phyloP scores from a whole-genome alignment of 2,888 invertebrate genomes.

The Agriotes lineatus region DNA sequence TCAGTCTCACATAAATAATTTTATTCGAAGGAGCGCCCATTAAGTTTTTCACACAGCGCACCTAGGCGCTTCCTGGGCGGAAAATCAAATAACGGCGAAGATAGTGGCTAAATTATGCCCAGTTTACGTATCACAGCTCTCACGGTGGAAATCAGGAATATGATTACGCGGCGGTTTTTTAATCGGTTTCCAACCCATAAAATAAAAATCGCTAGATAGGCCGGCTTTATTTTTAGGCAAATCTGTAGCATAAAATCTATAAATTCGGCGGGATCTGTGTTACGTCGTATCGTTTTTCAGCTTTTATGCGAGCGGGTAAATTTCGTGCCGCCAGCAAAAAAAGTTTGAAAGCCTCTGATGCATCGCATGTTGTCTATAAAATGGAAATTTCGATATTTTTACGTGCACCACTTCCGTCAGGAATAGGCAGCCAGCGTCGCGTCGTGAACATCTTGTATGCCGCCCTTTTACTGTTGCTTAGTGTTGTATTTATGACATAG shows the following conservation, averaged over 20 bases:
- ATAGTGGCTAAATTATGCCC: constrained; percentile 28
- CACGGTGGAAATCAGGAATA: constrained; percentile 43
- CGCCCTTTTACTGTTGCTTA: too few relatives aligned
- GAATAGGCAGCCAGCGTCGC: constrained; percentile 14
- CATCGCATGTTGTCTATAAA: constrained; percentile 46
- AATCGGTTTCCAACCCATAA: constrained; percentile 52
- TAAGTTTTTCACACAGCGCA: constrained; percentile 14
- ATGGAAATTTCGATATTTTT: constrained; percentile 40
- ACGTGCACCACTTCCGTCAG: constrained; percentile 18
- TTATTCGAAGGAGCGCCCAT: constrained; percentile 17
- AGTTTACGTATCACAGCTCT: constrained; percentile 32
- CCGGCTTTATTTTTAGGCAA: constrained; percentile 51
- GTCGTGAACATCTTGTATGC: too few relatives aligned
- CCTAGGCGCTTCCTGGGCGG: constrained; percentile 6
- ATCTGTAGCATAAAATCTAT: constrained; percentile 54
- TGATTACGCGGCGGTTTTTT: constrained; percentile 48
- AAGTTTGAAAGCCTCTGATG: constrained; percentile 54
- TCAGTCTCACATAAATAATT: constrained; percentile 19
- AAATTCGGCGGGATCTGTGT: constrained; percentile 52
- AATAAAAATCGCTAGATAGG: constrained; percentile 54
- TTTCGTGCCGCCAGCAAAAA: constrained; percentile 56
- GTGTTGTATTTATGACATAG: too few relatives aligned
- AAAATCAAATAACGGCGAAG: constrained; percentile 24
- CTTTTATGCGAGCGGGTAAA: constrained; percentile 57
- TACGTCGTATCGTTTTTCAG: constrained; percentile 54